Percentiles rank a stretch among this genome's conserved stretches.
Conservation (phyloP, 1,140 invertebrate species). For the Macrocentrus cingulum region DNA sequence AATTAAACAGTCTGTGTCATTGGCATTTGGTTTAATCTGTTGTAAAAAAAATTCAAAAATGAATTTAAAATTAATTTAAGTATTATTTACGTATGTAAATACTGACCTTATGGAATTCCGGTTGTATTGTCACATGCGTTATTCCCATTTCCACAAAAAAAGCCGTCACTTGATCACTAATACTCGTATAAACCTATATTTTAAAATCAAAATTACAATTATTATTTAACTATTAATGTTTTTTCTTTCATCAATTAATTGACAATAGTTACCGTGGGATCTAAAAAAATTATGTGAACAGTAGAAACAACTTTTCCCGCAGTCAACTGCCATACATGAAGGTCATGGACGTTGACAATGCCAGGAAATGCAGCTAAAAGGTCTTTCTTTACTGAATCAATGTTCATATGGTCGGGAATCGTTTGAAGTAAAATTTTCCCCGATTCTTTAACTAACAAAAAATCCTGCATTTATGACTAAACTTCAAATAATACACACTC, state of each 20-base stretch:
- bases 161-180: constrained; percentile 65
- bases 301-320: constrained; percentile 71
- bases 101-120: constrained; percentile 66
- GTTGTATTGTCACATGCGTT: constrained; percentile 75
- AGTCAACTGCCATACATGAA: constrained; percentile 80
- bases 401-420: constrained; percentile 77
- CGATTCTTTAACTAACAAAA: constrained; percentile 72
- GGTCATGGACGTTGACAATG: constrained; percentile 77
- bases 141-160: constrained; percentile 77
- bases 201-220: constrained; percentile 30
- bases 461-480: constrained; percentile 33
- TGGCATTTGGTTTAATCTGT: constrained; percentile 42
- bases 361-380: constrained; percentile 73
- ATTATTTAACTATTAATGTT: too few relatives aligned
- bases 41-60: constrained; percentile 22
- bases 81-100: neutral
- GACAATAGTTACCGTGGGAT: constrained; percentile 57
- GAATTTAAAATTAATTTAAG: constrained; percentile 3
- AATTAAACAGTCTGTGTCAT: constrained; percentile 45
- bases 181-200: constrained; percentile 65
- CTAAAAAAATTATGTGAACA: constrained; percentile 73
- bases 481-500: constrained; percentile 9
- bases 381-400: constrained; percentile 66
- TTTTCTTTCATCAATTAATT: neutral
- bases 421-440: constrained; percentile 78